Base-by-base conservation (phyloP, 1,140 invertebrate species). In the Papilio polyxenes region DNA sequence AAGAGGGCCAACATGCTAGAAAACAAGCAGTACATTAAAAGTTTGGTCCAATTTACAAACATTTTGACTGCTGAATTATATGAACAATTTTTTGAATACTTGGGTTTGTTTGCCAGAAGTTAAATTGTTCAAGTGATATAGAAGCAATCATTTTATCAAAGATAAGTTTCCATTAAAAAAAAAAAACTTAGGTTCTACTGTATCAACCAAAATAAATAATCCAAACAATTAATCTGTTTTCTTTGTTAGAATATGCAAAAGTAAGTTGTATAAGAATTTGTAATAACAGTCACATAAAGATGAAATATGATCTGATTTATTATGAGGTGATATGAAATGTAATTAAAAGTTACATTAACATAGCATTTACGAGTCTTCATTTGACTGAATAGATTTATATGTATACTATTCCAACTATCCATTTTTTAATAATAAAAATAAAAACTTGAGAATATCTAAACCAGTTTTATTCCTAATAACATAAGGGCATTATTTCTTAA, bases 11-110 rank as follows among this genome's bases (percentile, higher is more conserved):
- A 74, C 86, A 85, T 62, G 82, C 83, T 81, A 85, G 87, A 81
- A 91, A 93, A 82, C 87, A 93, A 83, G 95, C 96, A 91, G 92
- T 96, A 86, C 92, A 93, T 91, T 94, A 92, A 93, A 84, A 81
- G 83, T 86, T 83, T 62, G 81, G 40, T 78, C 53, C 56, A 49
- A 72, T 81, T 80, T 81, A 59, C 20, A 65, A 81, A 82, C 80
- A 74, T 65, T 75, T 85, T 85, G 87, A 88, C 86, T 87, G 84
- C 85, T 88, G 86, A 85, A 85, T 85, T 86, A 83, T 84, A 85
- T 86, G 75, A 65, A 86, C 84, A 83, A 82, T 83, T 83, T 80
- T 80, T 80, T 80, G 44, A n/a, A 88, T 85, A 82, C 86, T 87
- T 85, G 78, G 89, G 85, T 85, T 87, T 87, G 83, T 85, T 83